Conservation (phyloP, 2,888 invertebrate species). For the Blastobasis lacticolella region DNA sequence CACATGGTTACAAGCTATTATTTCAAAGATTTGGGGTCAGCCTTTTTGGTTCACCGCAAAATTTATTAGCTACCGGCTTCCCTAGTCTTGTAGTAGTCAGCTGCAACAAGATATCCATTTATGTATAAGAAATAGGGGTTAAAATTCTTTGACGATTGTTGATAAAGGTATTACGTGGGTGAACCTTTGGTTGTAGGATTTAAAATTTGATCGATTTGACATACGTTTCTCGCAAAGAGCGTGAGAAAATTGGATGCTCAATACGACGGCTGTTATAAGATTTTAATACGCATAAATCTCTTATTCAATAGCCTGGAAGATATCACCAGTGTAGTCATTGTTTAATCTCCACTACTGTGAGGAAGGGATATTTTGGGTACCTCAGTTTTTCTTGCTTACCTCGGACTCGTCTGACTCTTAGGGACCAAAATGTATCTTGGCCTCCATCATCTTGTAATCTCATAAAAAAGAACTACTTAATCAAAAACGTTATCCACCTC, state of each 20-base stretch:
- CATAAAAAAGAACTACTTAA: no score
- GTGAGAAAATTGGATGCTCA: constrained; percentile 30
- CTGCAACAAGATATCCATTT: neutral
- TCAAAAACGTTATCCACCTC: no score
- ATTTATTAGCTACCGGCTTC: constrained; percentile 19
- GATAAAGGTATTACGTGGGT: constrained; percentile 27
- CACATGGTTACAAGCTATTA: constrained; percentile 40
- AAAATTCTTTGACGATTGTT: neutral
- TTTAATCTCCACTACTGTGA: no score
- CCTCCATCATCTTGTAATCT: no score
- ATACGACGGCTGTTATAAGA: constrained; percentile 4
- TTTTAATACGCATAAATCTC: neutral
- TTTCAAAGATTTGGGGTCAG: constrained; percentile 47
- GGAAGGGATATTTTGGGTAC: no score
- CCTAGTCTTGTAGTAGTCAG: neutral
- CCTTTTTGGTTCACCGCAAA: constrained; percentile 34
- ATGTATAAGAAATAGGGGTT: no score
- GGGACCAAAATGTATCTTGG: no score
- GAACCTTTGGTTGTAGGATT: constrained; percentile 22
- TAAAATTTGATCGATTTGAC: constrained; percentile 31
- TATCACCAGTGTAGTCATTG: no score
- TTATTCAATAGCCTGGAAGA: neutral
- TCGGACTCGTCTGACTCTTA: no score
- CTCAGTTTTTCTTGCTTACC: no score
- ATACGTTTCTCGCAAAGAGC: constrained; percentile 26